Percentiles rank a stretch among this genome's conserved stretches.
phyloP scores from a whole-genome alignment of 2,888 invertebrate genomes.

The Cremastinae sp. region DNA sequence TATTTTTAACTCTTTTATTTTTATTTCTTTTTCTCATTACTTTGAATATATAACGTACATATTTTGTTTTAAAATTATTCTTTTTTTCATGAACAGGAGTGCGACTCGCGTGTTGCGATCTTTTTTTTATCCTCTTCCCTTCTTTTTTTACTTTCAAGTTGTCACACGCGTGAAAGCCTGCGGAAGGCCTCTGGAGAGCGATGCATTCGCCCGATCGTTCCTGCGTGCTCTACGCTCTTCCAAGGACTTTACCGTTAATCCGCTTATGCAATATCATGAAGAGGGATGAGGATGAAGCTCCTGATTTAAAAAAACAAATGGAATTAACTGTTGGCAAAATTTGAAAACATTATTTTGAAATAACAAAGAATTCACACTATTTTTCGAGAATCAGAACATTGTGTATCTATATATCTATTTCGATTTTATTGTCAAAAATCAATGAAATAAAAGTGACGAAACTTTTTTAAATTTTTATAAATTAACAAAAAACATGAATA shows the following conservation, averaged over 20 bases:
- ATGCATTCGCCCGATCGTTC: constrained; percentile 32
- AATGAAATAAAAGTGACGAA: too few species aligned
- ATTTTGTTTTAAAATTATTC: too few species aligned
- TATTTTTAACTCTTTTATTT: constrained; percentile 5
- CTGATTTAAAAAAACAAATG: constrained; percentile 26
- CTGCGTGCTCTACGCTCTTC: constrained; percentile 51
- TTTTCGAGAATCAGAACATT: too few species aligned
- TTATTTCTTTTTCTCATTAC: too few species aligned
- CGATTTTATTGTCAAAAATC: too few species aligned
- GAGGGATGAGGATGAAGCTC: background rate
- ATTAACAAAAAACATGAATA: too few species aligned
- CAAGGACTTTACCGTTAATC: constrained; percentile 72
- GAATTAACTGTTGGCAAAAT: background rate
- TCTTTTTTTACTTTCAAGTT: constrained; percentile 26
- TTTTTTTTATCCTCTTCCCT: background rate
- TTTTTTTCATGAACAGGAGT: background rate
- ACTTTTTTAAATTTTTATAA: too few species aligned
- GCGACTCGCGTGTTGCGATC: constrained; percentile 31
- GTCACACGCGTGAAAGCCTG: constrained; percentile 45
- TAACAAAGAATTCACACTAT: too few species aligned
- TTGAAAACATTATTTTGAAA: too few species aligned
- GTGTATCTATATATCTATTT: too few species aligned
- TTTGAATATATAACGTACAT: too few species aligned
- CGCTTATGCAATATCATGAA: constrained; percentile 68
- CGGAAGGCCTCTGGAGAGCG: constrained; percentile 19